A percentile compares a stretch with the other conserved stretches of the same genome.
These are phyloP conservation scores for Anableps anableps DNA, from an alignment of 2,797 vertebrate species.

Conservation along the genomic window DNA sequence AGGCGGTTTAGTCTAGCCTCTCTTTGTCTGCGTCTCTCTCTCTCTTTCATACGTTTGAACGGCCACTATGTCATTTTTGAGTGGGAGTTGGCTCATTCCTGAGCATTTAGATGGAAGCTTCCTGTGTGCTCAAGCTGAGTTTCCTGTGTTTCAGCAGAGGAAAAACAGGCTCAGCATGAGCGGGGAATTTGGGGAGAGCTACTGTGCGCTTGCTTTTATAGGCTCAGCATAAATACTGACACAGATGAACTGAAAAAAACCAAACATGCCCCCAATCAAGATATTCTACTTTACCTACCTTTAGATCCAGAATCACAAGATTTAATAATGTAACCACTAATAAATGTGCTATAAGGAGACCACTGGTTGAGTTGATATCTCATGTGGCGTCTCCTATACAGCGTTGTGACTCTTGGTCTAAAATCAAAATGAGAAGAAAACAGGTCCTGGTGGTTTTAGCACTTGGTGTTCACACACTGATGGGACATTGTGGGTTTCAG, in stretches of 20 bases:
- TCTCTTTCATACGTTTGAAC: conserved; percentile 7
- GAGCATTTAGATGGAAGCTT: conserved; percentile 56
- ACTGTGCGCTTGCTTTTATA: conserved; percentile 34
- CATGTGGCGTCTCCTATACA: background rate
- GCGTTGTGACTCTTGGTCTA: background rate
- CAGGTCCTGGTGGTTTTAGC: background rate
- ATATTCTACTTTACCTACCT: background rate
- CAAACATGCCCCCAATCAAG: background rate
- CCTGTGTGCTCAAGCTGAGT: conserved; percentile 57
- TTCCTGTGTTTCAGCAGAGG: conserved; percentile 70
- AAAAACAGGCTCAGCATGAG: conserved; percentile 56
- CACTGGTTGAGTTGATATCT: background rate
- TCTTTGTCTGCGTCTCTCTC: background rate
- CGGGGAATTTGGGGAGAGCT: conserved; percentile 30
- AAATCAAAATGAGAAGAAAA: background rate
- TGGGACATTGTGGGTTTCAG: background rate
- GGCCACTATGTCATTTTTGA: conserved; percentile 38
- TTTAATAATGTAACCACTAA: background rate
- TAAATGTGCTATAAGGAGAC: background rate
- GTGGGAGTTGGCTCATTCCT: conserved; percentile 42
- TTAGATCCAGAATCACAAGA: background rate
- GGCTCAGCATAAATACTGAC: conserved; percentile 30
- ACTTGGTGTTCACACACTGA: background rate
- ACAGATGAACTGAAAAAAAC: conserved; percentile 19
- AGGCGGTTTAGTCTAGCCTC: background rate